Conservation (phyloP, 2,888 invertebrate species). For the Conops quadrifasciatus region DNA sequence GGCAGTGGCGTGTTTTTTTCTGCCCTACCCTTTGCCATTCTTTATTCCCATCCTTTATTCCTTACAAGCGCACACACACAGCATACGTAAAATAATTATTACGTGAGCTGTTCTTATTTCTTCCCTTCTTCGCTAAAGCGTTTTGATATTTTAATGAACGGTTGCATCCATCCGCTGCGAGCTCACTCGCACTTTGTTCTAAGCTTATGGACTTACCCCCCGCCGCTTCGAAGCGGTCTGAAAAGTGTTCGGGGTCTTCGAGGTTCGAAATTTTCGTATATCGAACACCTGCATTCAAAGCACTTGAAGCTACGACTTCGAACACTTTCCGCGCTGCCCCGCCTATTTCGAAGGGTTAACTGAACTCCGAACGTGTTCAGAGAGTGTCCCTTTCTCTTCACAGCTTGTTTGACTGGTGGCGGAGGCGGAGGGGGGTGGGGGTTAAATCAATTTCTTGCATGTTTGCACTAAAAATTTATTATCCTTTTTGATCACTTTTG, state of each 20-base stretch:
- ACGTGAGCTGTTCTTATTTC: not conserved
- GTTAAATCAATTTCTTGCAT: not conserved
- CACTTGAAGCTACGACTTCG: conserved; percentile 22
- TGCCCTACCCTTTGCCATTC: not conserved
- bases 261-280: not conserved
- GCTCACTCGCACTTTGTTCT: too few species aligned
- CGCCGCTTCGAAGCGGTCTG: too few species aligned
- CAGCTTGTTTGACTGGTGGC: not conserved
- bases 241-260: not conserved
- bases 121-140: conserved; percentile 7
- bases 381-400: not conserved
- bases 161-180: too few species aligned
- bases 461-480: not conserved
- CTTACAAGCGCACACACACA: too few species aligned
- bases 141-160: conserved; percentile 29
- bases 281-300: conserved; percentile 22
- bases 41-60: not conserved
- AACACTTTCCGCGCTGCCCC: conserved; percentile 7
- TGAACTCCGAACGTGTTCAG: too few species aligned
- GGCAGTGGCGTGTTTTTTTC: not conserved
- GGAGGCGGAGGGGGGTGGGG: not conserved
- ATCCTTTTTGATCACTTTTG: not conserved
- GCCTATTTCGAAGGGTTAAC: too few species aligned
- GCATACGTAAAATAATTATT: too few species aligned
- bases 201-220: conserved; percentile 7